Conservation (phyloP, 2,888 invertebrate species). For the Caenorhabditis wallacei region DNA sequence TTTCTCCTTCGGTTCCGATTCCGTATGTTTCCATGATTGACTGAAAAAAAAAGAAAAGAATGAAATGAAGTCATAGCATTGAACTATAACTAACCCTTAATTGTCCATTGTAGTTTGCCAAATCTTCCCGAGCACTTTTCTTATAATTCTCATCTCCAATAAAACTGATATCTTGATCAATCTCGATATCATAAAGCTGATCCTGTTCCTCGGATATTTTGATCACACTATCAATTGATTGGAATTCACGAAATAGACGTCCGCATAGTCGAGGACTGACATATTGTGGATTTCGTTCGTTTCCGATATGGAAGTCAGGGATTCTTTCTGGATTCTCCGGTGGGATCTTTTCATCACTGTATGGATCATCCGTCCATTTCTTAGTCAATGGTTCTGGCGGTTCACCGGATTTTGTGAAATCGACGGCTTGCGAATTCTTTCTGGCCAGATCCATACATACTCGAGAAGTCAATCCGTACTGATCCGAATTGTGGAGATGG, state of each 20-base stretch:
- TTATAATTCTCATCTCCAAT: conserved; percentile 57
- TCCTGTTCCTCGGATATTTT: conserved; percentile 67
- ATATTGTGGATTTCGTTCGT: conserved; percentile 53
- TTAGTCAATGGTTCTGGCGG: conserved; percentile 54
- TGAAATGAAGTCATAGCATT: background rate
- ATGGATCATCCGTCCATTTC: conserved; percentile 50
- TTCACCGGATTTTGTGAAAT: conserved; percentile 73
- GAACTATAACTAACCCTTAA: conserved; percentile 56
- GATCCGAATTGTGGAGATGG: conserved; percentile 83
- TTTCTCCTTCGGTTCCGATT: conserved; percentile 78
- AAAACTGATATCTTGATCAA: conserved; percentile 47
- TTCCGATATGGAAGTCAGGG: conserved; percentile 64
- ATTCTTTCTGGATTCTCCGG: conserved; percentile 66
- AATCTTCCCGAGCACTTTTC: conserved; percentile 41
- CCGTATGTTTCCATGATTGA: conserved; percentile 78
- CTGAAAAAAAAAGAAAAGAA: conserved; percentile 38
- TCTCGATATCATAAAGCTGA: conserved; percentile 49
- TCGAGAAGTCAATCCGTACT: conserved; percentile 76
- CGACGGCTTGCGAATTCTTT: conserved; percentile 81
- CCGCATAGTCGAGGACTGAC: conserved; percentile 69
- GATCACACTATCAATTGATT: conserved; percentile 71
- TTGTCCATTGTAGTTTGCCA: conserved; percentile 69
- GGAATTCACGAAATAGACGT: conserved; percentile 75
- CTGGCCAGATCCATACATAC: conserved; percentile 74
- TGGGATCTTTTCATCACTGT: conserved; percentile 43